Evolutionary conservation across 2,113 vertebrate genomes (phyloP), one percentile per base, ranked within the genome.

Genomic region (Rhadina sibilatrix): DNA sequence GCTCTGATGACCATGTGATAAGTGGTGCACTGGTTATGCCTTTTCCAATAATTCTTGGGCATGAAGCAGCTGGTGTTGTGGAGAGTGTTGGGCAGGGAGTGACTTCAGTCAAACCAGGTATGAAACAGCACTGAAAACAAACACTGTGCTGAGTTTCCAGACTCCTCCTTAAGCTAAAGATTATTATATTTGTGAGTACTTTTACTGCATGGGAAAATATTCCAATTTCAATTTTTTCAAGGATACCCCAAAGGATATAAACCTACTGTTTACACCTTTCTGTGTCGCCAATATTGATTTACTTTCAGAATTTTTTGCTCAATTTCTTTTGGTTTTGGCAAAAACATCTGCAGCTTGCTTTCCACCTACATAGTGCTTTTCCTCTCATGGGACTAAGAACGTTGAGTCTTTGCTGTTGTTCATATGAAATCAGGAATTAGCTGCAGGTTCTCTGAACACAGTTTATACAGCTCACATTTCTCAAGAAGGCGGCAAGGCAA

Each of bases 1-100:
- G 98, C 49, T 98, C 98, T 5, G 99, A 99, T 70, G 98, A 98
- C 37, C 96, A 98, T 2, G 97, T 96, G 90, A 2, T 98, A 56
- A 87, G 89, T n/a, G 98, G 96, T 22, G 46, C 83, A 88, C 13
- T 98, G 95, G 68, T 96, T 92, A 2, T 96, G 97, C 97, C 97
- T 56, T 99, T 99, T 93, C 99, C 99, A 6, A 97, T 98, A 64
- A 98, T 99, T 91, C 63, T 99, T 93, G 99, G 99, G 24, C 99
- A 99, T 7, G 98, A 99, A 92, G 98, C 98, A 5, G 97, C 98
- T 12, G 98, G 99, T 10, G 90, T 98, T 10, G 98, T 99, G 30
- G 99, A 99, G 96, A 99, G 99, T 18, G 96, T 98, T 80, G 97
- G 98, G 56, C 87, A 97, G 40, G 96, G 97, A 80, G 97, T 98